These are phyloP conservation scores for Antennarius maculatus DNA, from an alignment of 2,797 vertebrate genomes.

Conservation along the genomic window DNA sequence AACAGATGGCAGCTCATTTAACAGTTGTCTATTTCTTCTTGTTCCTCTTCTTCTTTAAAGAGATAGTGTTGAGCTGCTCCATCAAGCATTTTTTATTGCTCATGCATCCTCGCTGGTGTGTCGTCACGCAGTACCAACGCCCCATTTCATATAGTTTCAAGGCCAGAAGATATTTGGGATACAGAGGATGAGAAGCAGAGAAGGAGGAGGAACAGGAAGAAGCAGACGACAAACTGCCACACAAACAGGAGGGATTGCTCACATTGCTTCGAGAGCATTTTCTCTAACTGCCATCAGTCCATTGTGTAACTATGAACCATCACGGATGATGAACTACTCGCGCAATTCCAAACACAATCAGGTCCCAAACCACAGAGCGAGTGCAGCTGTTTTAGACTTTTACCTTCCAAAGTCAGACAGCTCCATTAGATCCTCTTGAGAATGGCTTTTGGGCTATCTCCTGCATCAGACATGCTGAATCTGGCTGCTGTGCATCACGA, in stretches of 20 bases:
- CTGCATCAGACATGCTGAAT: constrained; percentile 41
- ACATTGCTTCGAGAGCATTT: constrained; percentile 17
- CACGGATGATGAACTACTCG: constrained; percentile 53
- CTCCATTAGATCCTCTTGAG: constrained; percentile 58
- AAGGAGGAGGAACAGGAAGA: constrained; percentile 10
- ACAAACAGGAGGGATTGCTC: constrained; percentile 18
- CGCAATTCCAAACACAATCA: constrained; percentile 33
- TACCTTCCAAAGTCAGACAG: constrained; percentile 54
- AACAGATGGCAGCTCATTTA: constrained; percentile 48
- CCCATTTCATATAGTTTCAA: neutral
- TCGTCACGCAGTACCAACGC: constrained; percentile 1
- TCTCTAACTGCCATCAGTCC: constrained; percentile 30
- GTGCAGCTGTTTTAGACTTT: constrained; percentile 52
- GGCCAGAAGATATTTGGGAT: constrained; percentile 4
- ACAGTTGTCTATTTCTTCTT: constrained; percentile 32
- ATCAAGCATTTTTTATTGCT: constrained; percentile 9
- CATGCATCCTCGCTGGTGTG: constrained; percentile 1
- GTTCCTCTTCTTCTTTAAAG: constrained; percentile 9
- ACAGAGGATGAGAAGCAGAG: constrained; percentile 3
- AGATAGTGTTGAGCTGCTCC: constrained; percentile 9
- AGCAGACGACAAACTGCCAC: constrained; percentile 6
- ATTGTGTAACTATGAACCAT: constrained; percentile 44
- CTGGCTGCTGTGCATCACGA: constrained; percentile 43
- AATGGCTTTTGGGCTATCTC: constrained; percentile 36
- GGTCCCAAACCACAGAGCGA: constrained; percentile 42